A percentile compares a stretch with the other conserved stretches of the same genome.
Evolutionary conservation across 2,113 vertebrate species (phyloP).

Genomic region (Axis porcinus): DNA sequence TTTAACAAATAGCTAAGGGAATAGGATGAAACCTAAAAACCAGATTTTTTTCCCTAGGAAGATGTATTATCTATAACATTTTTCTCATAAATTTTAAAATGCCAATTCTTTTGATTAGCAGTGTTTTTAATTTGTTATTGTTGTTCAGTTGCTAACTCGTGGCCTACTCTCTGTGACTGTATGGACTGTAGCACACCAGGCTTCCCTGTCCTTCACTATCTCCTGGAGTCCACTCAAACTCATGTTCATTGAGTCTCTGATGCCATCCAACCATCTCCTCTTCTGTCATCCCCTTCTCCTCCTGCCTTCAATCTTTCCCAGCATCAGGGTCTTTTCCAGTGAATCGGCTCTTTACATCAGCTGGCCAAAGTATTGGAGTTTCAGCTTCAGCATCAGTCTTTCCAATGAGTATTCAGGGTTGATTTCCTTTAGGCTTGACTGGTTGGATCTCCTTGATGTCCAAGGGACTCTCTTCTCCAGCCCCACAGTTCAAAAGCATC

Average conservation of each 20-base stretch:
- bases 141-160: background rate
- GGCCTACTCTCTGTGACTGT: background rate
- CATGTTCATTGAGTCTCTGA: background rate
- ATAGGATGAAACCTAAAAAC: background rate
- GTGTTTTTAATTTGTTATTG: background rate
- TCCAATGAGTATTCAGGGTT: background rate
- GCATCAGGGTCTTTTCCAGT: background rate
- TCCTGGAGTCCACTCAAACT: background rate
- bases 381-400: background rate
- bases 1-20: background rate
- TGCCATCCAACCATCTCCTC: background rate
- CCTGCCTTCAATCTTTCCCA: background rate
- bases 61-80: background rate
- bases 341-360: background rate
- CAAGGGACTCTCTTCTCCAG: background rate
- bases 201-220: background rate
- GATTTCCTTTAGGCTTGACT: background rate
- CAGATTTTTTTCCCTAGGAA: background rate
- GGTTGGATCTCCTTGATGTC: background rate
- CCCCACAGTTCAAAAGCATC: background rate
- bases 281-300: background rate
- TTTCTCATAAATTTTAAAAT: background rate
- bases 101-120: background rate
- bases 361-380: background rate
- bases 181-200: background rate